Percentiles rank a stretch among this genome's conserved stretches.
phyloP scores from a whole-genome alignment of 1,140 invertebrate species.

The Gryllus bimaculatus region DNA sequence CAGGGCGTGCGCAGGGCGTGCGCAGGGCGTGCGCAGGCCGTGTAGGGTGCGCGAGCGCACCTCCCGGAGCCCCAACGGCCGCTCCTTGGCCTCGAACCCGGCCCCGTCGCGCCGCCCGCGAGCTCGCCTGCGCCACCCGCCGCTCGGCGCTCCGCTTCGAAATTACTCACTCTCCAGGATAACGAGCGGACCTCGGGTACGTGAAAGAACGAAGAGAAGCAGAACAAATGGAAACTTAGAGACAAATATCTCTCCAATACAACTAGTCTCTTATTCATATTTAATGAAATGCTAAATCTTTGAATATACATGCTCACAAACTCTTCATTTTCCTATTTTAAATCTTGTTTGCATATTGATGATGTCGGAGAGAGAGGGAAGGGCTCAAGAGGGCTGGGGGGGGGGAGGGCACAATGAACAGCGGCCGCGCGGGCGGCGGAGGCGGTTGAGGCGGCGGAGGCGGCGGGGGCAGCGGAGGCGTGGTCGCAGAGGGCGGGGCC shows the following conservation, averaged over 20 bases:
- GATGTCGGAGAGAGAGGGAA: conserved; percentile 7
- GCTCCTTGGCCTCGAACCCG: too few species aligned
- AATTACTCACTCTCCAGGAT: background rate
- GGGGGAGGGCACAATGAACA: background rate
- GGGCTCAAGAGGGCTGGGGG: background rate
- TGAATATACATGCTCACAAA: conserved; percentile 21
- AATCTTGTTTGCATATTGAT: conserved; percentile 22
- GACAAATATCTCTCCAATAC: conserved; percentile 6
- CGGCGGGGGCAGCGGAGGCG: background rate
- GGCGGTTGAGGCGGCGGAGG: background rate
- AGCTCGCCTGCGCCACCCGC: too few species aligned
- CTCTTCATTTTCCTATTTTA: conserved; percentile 22
- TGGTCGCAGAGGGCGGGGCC: background rate
- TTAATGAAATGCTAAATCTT: conserved; percentile 21
- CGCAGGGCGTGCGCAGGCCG: too few species aligned
- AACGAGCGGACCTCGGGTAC: background rate
- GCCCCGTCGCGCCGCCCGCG: too few species aligned
- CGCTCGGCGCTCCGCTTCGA: too few species aligned
- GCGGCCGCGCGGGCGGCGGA: too few species aligned
- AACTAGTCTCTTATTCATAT: conserved; percentile 19
- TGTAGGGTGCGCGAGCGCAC: too few species aligned
- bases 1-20: too few species aligned
- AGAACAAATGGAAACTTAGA: conserved; percentile 5
- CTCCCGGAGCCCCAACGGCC: too few species aligned
- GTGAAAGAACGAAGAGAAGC: background rate